Base-by-base conservation (phyloP, 37 sponge, comb jelly and placozoan species). In the Petrosia ficiformis region DNA sequence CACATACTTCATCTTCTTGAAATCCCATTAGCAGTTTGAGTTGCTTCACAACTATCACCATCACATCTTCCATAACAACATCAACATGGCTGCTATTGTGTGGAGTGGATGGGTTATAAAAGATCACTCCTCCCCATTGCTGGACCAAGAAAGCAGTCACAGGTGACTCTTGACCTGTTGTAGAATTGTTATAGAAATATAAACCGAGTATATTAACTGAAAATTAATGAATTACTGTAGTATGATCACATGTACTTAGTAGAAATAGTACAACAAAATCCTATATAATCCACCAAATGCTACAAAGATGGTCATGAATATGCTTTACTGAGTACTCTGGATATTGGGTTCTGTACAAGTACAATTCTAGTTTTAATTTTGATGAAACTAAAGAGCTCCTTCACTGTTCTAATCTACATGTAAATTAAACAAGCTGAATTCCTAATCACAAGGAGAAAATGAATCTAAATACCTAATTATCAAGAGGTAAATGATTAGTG, bases 101-200 rank as follows among this genome's bases (percentile, higher is more conserved):
- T 39, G 58, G 31, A 21, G 57, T 30, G n/a, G n/a, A 14, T 25
- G 56, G 79, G 59, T 88, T 93, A 54, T 77, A 84, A 28, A 93
- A 39, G 28, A 86, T 76, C 38, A 93, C 68, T 0, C 94, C 94
- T 28, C 94, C 94, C 94, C 94, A 93, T 67, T 87, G 90, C 39
- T 87, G 91, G 28, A 86, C 77, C 14, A 93, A 76, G 36, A 89
- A 93, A 32, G 57, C 40, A 30, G 71, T 67, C 1, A 75, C 74
- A 48, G 54, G 54, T 19, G 54, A 16, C n/a, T n/a, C n/a, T n/a
- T n/a, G n/a, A n/a, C n/a, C n/a, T n/a, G n/a, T n/a, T n/a, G n/a
- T n/a, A n/a, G n/a, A n/a, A n/a, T n/a, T n/a, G 54, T 16, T 48
- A 16, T 16, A 19, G 16, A 16, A 48, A 48, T 48, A 10, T 48